Evolutionary conservation across 2,113 vertebrate genomes (phyloP), one percentile per base, ranked within the genome.

Genomic region (Silurus glanis): DNA sequence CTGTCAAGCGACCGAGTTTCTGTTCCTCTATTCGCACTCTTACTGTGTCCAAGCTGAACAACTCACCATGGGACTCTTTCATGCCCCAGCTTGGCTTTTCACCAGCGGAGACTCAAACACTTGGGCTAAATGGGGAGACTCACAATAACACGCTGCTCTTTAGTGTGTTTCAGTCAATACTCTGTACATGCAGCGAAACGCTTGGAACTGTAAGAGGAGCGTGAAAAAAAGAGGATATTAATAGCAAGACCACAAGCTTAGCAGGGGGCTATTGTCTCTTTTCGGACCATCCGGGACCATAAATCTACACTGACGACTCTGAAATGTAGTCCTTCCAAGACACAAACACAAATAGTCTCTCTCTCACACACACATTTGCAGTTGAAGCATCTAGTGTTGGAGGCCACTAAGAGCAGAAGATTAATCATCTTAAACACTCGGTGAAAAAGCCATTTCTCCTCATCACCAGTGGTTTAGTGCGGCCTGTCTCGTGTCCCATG

Each of bases 41-140:
- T 80, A 91, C 91, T 93, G 90, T 90, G 89, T 62, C 84, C 67
- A 89, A 92, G 91, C 89, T 92, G 90, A 91, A 89, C 88, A 90
- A 93, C 89, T 66, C 92, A 81, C 86, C 89, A 86, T 83, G 88
- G 87, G 89, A 88, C 88, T 87, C 85, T 91, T 88, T 89, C 90
- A 89, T 67, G 47, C 85, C 86, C 62, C 16, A 56, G 55, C 64
- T 71, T 91, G 91, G 90, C 90, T 83, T 89, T 84, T 78, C 47
- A 90, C 91, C 88, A 87, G 79, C 84, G 10, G 7, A 66, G 47
- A 78, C n/a, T 78, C 83, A 45, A 79, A 79, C 83, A 66, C 61
- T 59, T 80, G 79, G 83, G 37, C 55, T 79, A 67, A 56, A 55
- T 61, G 58, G 25, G 13, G 47, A 67, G 23, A 45, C 61, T 56